Base-by-base conservation (phyloP, 37 sponge, comb jelly and placozoan genomes). In the Spongilla lacustris region DNA sequence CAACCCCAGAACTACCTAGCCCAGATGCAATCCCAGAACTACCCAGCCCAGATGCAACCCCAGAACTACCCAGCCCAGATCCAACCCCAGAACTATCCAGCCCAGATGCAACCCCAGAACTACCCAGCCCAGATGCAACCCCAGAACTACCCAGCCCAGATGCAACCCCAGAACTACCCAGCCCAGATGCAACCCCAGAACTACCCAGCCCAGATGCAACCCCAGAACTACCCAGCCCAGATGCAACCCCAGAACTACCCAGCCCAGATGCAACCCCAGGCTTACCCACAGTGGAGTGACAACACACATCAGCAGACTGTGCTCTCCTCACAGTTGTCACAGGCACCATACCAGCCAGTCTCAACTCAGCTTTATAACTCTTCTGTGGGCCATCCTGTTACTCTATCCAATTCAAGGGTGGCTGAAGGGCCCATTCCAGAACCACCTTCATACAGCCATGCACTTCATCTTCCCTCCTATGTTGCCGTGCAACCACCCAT, bases 371-470 rank as follows among this genome's bases (percentile, higher is more conserved):
- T 33, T 6, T 33, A 27, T 24, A 23, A 75, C 12, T 14, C 6
- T 23, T 17, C 79, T 17, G 25, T 24, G 27, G 79, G 2, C 23
- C 25, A 58, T 10, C 17, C 80, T 11, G 34, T 12, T 58, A 50
- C 2, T 79, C 9, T 24, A 28, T 71, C 69, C 2, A 86, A 86
- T 67, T 71, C 73, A 0, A 27, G 89, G n/a, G 75, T 76, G 22
- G 79, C 79, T 2, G 4, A 74, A 27, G 84, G 84, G 0, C 90
- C 90, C 27, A 68, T 89, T 68, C 90, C 90, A 17, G 70, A 48
- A 0, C 90, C 90, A 29, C 90, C 90, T 26, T 22, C 71, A 0
- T 85, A 90, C 50, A 82, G 85, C 19, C 50, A 85, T 21, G 79
- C 86, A 2, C 50, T 37, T 10, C 26, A 24, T 6, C 68, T 85